Base-by-base conservation (phyloP, 2,888 invertebrate species). In the Hypsopygia costalis region DNA sequence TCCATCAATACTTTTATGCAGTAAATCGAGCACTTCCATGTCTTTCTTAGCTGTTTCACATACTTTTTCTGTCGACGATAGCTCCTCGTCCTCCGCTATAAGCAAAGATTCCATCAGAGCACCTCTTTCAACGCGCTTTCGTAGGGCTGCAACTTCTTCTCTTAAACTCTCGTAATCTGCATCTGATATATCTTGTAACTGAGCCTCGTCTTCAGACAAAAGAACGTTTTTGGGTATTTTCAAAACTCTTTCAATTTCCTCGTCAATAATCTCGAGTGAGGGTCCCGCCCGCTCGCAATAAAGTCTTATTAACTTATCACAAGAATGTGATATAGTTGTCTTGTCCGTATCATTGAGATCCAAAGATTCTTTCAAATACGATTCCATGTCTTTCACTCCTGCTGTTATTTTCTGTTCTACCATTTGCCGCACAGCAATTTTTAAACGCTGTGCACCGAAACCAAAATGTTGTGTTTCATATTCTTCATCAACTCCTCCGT, bases 381-480 rank as follows among this genome's bases (percentile, higher is more conserved):
- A 62, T 47, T 87, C 81, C 81, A 86, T 81, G 34, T 78, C 79
- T 46, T 80, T 83, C 0, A 87, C 69, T 9, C 79, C 76, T 5
- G 63, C 68, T 33, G 64, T 73, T 39, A 89, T 78, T 68, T 87
- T 87, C 41, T 85, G 75, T 54, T 86, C 80, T 1, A 87, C 70
- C 82, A 89, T 82, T 68, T 81, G 73, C 9, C 86, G 71, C 20
- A 88, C 66, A 1, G 89, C 71, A 34, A 86, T 81, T 77, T 86
- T 81, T 0, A 89, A 58, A 7, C 81, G 69, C 57, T 87, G 87
- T 3, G 82, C 61, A 11, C 89, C 89, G 48, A 89, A 89, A 35
- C 88, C 86, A 38, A 87, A 89, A 49, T 80, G 81, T 51, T 89
- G 87, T 0, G 87, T 87, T 57, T 87, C 83, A 48, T 88, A 88